Evolutionary conservation across 2,888 invertebrate species (phyloP), one percentile per base, ranked within the genome.

Genomic region (Apamea epomidion): DNA sequence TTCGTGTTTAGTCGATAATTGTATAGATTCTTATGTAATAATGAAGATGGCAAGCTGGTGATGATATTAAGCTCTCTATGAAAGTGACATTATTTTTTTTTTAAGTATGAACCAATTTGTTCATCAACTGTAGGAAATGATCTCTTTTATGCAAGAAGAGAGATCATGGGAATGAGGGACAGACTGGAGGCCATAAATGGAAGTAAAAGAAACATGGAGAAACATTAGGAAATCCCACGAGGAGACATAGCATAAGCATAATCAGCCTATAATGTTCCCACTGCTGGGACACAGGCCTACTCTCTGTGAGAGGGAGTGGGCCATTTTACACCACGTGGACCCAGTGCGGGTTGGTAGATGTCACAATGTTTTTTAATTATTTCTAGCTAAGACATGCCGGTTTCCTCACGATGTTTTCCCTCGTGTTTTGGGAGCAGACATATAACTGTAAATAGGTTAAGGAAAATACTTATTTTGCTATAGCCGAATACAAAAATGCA

Each of bases 1-100:
- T 76, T 85, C 73, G 67, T 80, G 80, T 80, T 65, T 37, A 64
- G 25, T 62, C 77, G 60, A 76, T 78, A 76, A 80, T 76, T 86
- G 29, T n/a, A n/a, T 68, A 21, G 18, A 37, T 62, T 68, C 16
- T 69, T 68, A 68, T 65, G 70, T 58, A 25, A 62, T 58, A 25
- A 62, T 58, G 6, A 21, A 37, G 32, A 71, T 18, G 54, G n/a
- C 12, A 6, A 58, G n/a, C 12, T 58, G 21, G 8, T 42, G 18
- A 54, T 51, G 25, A 37, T 25, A 64, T 64, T 64, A 64, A 32
- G 25, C 4, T 65, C 25, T 25, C 12, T 25, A 65, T 37, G n/a
- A 68, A 16, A 68, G 4, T 1, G 4, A 0, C n/a, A n/a, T 45
- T 69, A 69, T n/a, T 69, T 68, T 16, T 18, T n/a, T 45, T 18